Conservation (phyloP, 2,888 invertebrate species). For the Athripsodes cinereus region DNA sequence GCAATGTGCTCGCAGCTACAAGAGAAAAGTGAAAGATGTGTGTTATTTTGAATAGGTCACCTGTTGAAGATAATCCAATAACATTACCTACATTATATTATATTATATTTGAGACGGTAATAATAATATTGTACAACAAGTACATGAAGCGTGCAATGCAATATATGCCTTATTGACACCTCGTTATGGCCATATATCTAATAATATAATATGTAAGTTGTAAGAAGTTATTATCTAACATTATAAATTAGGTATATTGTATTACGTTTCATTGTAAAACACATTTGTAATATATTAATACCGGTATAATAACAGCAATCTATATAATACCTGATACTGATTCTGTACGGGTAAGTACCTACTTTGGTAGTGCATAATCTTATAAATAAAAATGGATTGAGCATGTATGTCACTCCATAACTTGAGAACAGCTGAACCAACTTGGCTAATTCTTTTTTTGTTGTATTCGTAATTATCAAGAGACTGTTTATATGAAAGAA, state of each 20-base stretch:
- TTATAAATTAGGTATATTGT: neutral
- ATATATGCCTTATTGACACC: constrained; percentile 5
- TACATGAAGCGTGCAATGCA: neutral
- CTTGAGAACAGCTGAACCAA: too few species aligned
- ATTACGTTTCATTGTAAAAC: neutral
- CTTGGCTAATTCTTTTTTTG: too few species aligned
- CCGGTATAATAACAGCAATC: too few species aligned
- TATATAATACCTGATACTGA: too few species aligned
- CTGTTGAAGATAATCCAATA: neutral
- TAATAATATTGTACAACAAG: neutral
- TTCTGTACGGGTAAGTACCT: too few species aligned
- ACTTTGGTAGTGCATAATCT: too few species aligned
- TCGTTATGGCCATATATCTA: constrained; percentile 1
- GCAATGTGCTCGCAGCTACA: neutral
- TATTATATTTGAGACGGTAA: neutral
- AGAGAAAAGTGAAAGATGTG: neutral
- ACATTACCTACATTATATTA: neutral
- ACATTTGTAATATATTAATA: neutral
- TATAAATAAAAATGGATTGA: too few species aligned
- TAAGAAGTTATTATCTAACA: neutral
- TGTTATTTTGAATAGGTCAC: neutral
- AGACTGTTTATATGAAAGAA: too few species aligned
- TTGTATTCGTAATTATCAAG: too few species aligned
- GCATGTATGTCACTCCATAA: too few species aligned
- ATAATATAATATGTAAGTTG: too few species aligned